phyloP scores from a whole-genome alignment of 2,797 vertebrate genomes.

The Bovichtus diacanthus region DNA sequence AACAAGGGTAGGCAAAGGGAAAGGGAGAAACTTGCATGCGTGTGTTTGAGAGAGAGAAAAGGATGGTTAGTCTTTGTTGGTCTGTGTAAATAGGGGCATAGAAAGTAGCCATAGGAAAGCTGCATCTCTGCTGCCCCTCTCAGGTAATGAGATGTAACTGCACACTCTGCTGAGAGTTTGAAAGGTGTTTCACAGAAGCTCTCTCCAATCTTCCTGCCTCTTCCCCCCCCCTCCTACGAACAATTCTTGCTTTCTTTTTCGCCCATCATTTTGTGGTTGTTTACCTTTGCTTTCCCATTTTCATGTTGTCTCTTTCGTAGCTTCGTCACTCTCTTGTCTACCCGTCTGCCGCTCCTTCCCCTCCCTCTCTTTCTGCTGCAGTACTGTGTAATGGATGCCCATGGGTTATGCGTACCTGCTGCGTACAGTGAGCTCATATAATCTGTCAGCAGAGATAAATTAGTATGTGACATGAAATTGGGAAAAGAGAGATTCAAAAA shows the following conservation, averaged over 20 bases:
- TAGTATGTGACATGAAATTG: constrained; percentile 11
- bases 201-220: background rate
- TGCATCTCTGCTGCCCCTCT: constrained; percentile 85
- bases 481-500: background rate
- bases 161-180: constrained; percentile 28
- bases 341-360: constrained; percentile 7
- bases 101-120: constrained; percentile 65
- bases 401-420: constrained; percentile 44
- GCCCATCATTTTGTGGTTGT: constrained; percentile 18
- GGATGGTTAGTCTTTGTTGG: constrained; percentile 50
- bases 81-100: constrained; percentile 37
- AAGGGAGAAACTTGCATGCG: background rate
- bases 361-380: constrained; percentile 51
- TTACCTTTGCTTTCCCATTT: constrained; percentile 20
- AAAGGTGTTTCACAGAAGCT: constrained; percentile 18
- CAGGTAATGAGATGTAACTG: constrained; percentile 74
- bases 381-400: constrained; percentile 46
- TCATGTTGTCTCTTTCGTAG: constrained; percentile 24
- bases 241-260: background rate
- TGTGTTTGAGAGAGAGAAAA: constrained; percentile 17
- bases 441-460: constrained; percentile 15
- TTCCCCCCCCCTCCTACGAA: background rate
- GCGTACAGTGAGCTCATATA: constrained; percentile 31
- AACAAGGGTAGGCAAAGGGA: background rate
- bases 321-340: constrained; percentile 12